phyloP scores from a whole-genome alignment of 2,113 vertebrate species.

The Pontoporia blainvillei region DNA sequence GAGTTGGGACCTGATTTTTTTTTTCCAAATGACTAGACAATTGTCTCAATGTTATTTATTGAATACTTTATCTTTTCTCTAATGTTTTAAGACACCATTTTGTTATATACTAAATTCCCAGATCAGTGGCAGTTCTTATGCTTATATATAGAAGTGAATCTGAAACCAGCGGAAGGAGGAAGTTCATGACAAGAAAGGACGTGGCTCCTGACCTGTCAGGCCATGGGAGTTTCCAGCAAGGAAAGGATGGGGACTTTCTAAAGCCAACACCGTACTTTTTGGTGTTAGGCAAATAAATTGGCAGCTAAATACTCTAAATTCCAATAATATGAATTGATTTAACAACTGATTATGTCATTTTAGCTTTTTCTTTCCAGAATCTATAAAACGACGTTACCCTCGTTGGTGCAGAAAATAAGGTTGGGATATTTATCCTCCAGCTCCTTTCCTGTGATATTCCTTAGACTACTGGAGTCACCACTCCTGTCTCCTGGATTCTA shows the following conservation, averaged over 20 bases:
- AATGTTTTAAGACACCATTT: neutral
- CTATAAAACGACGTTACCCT: neutral
- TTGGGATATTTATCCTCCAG: neutral
- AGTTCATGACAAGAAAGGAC: neutral
- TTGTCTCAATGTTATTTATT: neutral
- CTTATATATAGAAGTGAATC: constrained; percentile 20
- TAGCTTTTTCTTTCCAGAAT: neutral
- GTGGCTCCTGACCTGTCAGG: neutral
- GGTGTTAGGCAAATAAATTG: neutral
- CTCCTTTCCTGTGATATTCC: neutral
- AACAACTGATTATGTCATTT: neutral
- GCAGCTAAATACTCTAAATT: neutral
- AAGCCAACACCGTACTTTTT: neutral
- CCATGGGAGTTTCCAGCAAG: constrained; percentile 9
- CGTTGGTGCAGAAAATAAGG: neutral
- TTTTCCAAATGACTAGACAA: constrained; percentile 14
- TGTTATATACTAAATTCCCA: neutral
- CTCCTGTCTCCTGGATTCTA: neutral
- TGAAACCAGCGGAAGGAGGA: constrained; percentile 14
- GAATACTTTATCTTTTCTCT: neutral
- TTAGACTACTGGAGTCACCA: neutral
- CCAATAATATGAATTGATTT: neutral
- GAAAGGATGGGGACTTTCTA: constrained; percentile 1
- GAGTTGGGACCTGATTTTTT: neutral
- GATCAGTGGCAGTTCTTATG: neutral